These are phyloP conservation scores for Crenichthys baileyi DNA, from an alignment of 2,797 vertebrate genomes.

Conservation along the genomic window DNA sequence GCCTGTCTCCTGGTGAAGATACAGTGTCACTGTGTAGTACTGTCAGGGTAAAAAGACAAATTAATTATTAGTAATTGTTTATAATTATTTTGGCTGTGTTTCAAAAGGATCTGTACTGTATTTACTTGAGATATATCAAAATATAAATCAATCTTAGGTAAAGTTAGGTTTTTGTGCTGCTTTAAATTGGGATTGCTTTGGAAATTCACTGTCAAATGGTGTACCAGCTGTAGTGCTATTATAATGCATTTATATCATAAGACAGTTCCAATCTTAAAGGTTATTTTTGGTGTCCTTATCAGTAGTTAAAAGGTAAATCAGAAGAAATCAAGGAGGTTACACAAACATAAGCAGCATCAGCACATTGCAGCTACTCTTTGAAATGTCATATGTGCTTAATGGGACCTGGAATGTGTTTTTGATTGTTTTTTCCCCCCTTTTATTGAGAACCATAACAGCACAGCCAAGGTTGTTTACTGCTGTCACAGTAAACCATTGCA, in stretches of 20 bases:
- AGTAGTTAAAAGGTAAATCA: slow-evolving; percentile 41
- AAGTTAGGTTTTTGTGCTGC: neutral
- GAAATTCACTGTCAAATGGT: neutral
- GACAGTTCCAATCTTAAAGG: neutral
- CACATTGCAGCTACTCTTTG: neutral
- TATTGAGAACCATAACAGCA: neutral
- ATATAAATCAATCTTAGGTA: neutral
- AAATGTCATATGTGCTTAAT: neutral
- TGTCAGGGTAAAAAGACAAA: slow-evolving; percentile 7
- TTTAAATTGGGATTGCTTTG: neutral
- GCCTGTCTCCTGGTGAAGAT: slow-evolving; percentile 58
- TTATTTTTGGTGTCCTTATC: slow-evolving; percentile 5
- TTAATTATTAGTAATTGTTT: slow-evolving; percentile 40
- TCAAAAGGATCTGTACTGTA: neutral
- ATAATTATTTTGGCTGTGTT: slow-evolving; percentile 4
- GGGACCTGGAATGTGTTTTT: neutral
- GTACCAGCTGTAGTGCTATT: neutral
- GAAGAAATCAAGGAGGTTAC: slow-evolving; percentile 36
- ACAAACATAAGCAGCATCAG: slow-evolving; percentile 23
- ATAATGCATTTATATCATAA: neutral
- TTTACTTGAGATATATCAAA: neutral
- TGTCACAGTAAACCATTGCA: slow-evolving; percentile 23
- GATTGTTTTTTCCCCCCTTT: neutral
- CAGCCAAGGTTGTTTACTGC: neutral
- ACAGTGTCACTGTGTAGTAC: slow-evolving; percentile 21